These are phyloP conservation scores for Sceliomorpha sp. DNA, from an alignment of 2,888 invertebrate genomes.

Conservation along the genomic window DNA sequence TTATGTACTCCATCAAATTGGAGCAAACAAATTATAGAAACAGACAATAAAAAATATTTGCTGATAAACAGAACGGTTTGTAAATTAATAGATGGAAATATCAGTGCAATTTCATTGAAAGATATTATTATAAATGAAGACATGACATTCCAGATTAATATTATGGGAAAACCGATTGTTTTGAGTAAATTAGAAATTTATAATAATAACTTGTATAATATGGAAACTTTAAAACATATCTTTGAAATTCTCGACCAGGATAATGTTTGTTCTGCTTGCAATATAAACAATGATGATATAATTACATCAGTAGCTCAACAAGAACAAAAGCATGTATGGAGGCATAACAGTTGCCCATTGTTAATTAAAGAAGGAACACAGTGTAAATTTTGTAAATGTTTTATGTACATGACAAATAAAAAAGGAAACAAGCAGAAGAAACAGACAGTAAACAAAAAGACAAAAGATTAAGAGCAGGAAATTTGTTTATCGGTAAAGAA, in stretches of 20 bases:
- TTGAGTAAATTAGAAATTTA: neutral
- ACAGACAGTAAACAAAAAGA: neutral
- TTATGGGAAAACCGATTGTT: conserved; percentile 1
- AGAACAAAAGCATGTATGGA: conserved; percentile 5
- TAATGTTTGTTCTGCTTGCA: conserved; percentile 3
- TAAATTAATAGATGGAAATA: neutral
- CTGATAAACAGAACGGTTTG: conserved; percentile 1
- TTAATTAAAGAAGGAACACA: neutral
- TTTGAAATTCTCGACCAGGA: neutral
- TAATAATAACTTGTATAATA: conserved; percentile 1
- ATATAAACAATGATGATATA: neutral
- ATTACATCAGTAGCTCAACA: neutral
- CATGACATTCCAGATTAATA: neutral
- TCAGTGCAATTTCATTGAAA: neutral
- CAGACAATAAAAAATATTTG: neutral
- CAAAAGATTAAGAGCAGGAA: conserved; percentile 1
- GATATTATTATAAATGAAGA: conserved; percentile 2
- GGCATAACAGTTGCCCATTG: conserved; percentile 4
- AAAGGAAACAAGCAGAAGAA: neutral
- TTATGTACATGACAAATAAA: neutral
- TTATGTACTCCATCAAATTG: neutral
- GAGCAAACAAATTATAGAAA: conserved; percentile 1
- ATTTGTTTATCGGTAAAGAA: neutral
- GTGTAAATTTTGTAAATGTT: conserved; percentile 4
- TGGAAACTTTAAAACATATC: conserved; percentile 2